Percentiles rank a stretch among this genome's conserved stretches.
Conservation (phyloP, 2,797 vertebrate genomes). For the Pangasius macronema region DNA sequence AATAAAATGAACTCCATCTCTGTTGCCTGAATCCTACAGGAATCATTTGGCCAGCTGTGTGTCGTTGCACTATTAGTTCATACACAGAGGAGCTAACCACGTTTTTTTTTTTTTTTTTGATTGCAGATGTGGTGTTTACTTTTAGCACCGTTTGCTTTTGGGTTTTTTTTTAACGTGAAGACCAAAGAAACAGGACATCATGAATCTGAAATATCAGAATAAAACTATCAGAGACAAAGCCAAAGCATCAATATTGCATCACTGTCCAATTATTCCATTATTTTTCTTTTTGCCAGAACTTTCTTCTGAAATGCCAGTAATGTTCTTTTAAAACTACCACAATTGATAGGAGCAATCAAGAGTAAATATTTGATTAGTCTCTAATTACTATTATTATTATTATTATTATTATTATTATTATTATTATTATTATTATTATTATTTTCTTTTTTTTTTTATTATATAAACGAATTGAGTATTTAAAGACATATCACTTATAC, state of each 20-base stretch:
- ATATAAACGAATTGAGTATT: conserved; percentile 2
- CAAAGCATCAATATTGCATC: conserved; percentile 1
- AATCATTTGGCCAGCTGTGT: not conserved
- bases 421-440: not conserved
- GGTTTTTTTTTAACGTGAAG: not conserved
- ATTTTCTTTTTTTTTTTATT: not conserved
- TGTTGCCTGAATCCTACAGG: not conserved
- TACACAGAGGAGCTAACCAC: not conserved
- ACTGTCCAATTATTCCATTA: not conserved
- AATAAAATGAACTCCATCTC: not conserved
- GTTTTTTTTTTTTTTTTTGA: too few relatives aligned
- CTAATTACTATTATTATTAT: not conserved
- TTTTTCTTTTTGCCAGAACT: conserved; percentile 3
- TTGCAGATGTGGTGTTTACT: not conserved
- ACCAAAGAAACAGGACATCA: not conserved
- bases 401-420: not conserved
- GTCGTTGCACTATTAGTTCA: not conserved
- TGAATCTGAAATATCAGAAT: not conserved
- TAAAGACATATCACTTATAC: not conserved
- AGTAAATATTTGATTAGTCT: not conserved
- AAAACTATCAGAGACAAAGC: not conserved
- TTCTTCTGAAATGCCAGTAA: not conserved
- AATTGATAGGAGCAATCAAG: not conserved
- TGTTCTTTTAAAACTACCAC: not conserved
- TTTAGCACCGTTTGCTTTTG: not conserved